Evolutionary conservation across 2,113 vertebrate species (phyloP), one percentile per base, ranked within the genome.

Genomic region (Lasiurus borealis): DNA sequence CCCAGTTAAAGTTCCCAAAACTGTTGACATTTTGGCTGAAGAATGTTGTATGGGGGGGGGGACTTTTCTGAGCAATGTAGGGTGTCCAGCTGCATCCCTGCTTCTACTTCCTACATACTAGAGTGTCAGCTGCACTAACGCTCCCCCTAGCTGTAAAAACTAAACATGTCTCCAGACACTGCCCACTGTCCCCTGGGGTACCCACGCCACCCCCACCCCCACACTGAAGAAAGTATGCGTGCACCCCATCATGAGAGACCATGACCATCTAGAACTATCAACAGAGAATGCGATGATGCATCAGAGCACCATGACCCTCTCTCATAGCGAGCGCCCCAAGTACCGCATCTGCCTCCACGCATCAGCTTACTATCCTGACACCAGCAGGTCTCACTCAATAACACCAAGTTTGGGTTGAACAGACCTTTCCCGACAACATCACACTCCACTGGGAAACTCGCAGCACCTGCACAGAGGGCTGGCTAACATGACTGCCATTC

Each of bases 61-160:
- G 31, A 4, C 3, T 27, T 16, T 40, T 5, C 23, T 23, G 6
- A 29, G 16, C 3, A 21, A 0, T 19, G 3, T 2, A 50, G 7
- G 11, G 11, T 4, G 16, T 11, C n/a, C 1, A 73, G 44, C 21
- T 40, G 5, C 3, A 31, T 19, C 25, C 23, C 16, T 29, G 48
- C 19, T 25, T 80, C 46, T 44, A 36, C 19, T 9, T n/a, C 40
- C 66, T n/a, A 44, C 23, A 5, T 29, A 34, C 66, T 14, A 64
- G 48, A 50, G 2, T 11, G 13, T 27, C 7, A 71, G 13, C 1
- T 77, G 13, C 2, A 81, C 9, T 16, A 14, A 44, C 8, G 21
- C 3, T 5, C 4, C 21, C 3, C 8, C 18, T 40, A 40, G 31
- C 6, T 34, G 6, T n/a, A 44, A 71, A 25, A 77, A 64, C 18